These are phyloP conservation scores for Gallinago solitaria DNA, from an alignment of 2,797 vertebrate genomes.

Conservation along the genomic window DNA sequence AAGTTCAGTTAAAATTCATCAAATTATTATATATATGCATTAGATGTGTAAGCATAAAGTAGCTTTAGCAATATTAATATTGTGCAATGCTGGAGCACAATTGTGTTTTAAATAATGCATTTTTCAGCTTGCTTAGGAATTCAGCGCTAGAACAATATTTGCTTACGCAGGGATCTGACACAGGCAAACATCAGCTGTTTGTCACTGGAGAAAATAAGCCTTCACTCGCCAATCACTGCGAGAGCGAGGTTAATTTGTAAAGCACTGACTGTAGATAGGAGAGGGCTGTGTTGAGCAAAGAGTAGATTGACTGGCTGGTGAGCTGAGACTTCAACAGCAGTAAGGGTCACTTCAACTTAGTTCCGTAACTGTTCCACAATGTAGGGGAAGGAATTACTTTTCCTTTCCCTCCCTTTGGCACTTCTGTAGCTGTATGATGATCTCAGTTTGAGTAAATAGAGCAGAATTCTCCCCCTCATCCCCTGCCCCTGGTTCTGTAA, in stretches of 20 bases:
- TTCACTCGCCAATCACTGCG: neutral
- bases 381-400: neutral
- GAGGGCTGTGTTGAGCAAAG: neutral
- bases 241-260: constrained; percentile 1
- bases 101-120: constrained; percentile 35
- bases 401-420: neutral
- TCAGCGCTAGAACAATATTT: constrained; percentile 35
- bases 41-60: neutral
- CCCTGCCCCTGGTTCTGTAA: neutral
- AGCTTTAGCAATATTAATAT: neutral
- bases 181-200: constrained; percentile 25
- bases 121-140: constrained; percentile 44
- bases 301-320: neutral
- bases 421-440: neutral
- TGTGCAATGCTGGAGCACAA: constrained; percentile 29
- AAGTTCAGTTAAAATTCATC: neutral
- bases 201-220: neutral
- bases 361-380: neutral
- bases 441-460: neutral
- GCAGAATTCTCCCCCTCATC: neutral
- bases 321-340: neutral
- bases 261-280: neutral
- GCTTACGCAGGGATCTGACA: constrained; percentile 20
- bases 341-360: neutral
- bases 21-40: neutral